These are phyloP conservation scores for Mustela erminea DNA, from an alignment of 2,797 vertebrate genomes.

Conservation along the genomic window DNA sequence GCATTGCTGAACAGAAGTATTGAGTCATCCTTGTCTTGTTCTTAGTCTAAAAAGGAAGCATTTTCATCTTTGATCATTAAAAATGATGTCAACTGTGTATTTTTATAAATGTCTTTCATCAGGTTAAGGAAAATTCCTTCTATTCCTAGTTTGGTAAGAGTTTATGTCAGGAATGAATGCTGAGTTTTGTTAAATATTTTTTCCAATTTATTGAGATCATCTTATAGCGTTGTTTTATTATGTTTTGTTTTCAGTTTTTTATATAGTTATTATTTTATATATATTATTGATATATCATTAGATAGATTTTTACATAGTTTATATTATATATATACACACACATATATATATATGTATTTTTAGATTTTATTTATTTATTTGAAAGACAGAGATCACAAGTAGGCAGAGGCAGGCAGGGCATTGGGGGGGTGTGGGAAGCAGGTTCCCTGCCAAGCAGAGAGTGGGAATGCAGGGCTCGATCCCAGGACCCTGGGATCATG, in stretches of 20 bases:
- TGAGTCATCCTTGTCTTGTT: neutral
- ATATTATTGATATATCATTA: no score
- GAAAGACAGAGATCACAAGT: no score
- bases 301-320: no score
- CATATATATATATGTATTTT: no score
- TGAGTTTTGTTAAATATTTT: neutral
- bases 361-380: no score
- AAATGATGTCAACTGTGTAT: neutral
- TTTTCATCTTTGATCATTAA: neutral
- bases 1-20: neutral
- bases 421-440: no score
- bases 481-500: no score
- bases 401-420: no score
- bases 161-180: neutral
- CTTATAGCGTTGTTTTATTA: neutral
- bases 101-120: neutral
- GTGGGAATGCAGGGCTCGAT: accelerated
- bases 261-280: neutral
- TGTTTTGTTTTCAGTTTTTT: neutral
- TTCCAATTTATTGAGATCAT: neutral
- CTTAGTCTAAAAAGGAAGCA: neutral
- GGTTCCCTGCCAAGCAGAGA: no score
- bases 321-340: no score
- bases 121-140: neutral
- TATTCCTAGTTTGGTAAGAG: neutral